Conservation (phyloP, 2,113 vertebrate genomes). For the Baryphthengus martii region DNA sequence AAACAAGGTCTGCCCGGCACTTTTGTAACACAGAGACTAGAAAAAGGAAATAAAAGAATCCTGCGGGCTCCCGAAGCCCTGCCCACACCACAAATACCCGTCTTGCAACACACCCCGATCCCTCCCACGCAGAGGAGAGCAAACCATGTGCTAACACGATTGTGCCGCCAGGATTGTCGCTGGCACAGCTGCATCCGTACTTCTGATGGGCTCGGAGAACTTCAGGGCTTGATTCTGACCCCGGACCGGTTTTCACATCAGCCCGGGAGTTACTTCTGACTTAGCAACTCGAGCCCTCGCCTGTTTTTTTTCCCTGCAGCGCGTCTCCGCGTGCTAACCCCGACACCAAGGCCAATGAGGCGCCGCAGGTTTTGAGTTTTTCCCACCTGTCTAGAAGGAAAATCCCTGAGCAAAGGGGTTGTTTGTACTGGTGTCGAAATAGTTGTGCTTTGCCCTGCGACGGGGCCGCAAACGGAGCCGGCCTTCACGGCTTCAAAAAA, state of each 20-base stretch:
- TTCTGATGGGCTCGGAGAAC: fast-evolving
- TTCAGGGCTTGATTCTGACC: neutral
- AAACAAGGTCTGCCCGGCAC: neutral
- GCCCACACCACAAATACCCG: neutral
- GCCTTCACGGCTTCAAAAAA: neutral
- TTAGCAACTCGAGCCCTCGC: neutral
- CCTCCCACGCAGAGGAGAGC: neutral
- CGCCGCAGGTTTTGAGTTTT: neutral
- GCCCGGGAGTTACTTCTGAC: neutral
- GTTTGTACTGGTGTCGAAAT: constrained; percentile 4
- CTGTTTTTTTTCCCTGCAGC: neutral
- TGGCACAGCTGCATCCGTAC: neutral
- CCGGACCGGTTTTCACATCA: neutral
- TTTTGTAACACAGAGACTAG: neutral
- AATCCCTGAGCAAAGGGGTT: neutral
- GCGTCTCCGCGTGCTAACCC: neutral
- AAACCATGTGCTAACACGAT: neutral
- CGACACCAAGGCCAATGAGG: neutral
- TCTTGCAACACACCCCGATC: neutral
- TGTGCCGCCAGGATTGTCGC: neutral
- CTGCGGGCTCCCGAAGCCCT: neutral
- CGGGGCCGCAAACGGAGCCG: neutral
- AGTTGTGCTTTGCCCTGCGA: neutral
- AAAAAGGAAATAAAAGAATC: neutral
- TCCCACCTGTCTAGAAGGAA: neutral